phyloP scores from a whole-genome alignment of 2,797 vertebrate species.

The Anguilla anguilla region DNA sequence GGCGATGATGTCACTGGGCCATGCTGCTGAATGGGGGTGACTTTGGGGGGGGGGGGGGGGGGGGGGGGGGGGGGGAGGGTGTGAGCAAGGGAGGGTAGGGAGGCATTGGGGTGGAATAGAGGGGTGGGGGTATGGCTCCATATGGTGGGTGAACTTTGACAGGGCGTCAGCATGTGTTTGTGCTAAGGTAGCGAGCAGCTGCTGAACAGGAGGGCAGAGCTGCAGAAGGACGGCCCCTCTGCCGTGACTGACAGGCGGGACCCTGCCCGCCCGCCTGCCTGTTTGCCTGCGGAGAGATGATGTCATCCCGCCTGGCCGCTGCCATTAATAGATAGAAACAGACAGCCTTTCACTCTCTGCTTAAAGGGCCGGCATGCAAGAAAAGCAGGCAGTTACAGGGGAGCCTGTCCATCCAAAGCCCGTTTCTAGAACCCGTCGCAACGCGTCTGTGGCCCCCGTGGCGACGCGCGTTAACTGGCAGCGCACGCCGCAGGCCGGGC shows the following conservation, averaged over 20 bases:
- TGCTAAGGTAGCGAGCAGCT: slow-evolving; percentile 38
- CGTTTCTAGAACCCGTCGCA: background rate
- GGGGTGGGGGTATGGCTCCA: slow-evolving; percentile 6
- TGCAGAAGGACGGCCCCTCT: slow-evolving; percentile 39
- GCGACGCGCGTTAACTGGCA: background rate
- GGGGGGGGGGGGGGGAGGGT: background rate
- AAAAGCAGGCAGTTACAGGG: slow-evolving; percentile 43
- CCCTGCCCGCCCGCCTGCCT: slow-evolving; percentile 45
- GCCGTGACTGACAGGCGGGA: slow-evolving; percentile 44
- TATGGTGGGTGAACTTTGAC: slow-evolving; percentile 31
- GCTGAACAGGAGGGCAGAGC: slow-evolving; percentile 25
- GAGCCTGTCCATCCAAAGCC: too few relatives aligned
- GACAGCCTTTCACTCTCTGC: slow-evolving; percentile 66
- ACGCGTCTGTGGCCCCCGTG: background rate
- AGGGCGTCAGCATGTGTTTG: slow-evolving; percentile 31
- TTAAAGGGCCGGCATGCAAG: slow-evolving; percentile 66
- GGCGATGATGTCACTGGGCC: slow-evolving; percentile 43
- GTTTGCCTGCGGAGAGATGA: slow-evolving; percentile 64
- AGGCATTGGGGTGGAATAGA: background rate
- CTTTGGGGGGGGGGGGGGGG: slow-evolving; percentile 7
- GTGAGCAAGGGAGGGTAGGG: background rate
- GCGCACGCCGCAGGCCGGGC: background rate
- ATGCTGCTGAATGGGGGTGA: slow-evolving; percentile 30
- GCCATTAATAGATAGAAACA: slow-evolving; percentile 74
- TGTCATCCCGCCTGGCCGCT: slow-evolving; percentile 68